Conservation (phyloP, 2,888 invertebrate genomes). For the Leucania comma region DNA sequence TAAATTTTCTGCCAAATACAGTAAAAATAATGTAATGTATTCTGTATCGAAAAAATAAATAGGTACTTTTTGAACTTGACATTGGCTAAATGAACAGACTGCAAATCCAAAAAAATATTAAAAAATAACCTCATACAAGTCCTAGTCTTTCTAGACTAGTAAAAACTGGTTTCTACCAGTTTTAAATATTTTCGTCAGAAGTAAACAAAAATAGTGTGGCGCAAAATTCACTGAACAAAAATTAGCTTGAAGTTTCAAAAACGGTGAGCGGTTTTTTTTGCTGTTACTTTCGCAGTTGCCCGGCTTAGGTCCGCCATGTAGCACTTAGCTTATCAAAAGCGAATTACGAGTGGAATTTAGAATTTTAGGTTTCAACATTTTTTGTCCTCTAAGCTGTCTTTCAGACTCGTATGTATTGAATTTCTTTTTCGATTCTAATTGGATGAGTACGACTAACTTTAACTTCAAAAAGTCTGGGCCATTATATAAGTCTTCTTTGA, state of each 20-base stretch:
- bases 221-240: conserved; percentile 23
- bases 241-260: conserved; percentile 38
- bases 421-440: conserved; percentile 1
- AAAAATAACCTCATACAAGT: background rate
- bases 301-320: conserved; percentile 36
- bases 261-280: conserved; percentile 23
- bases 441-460: background rate
- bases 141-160: too few species aligned
- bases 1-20: too few species aligned
- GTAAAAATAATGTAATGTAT: too few species aligned
- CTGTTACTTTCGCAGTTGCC: conserved; percentile 20
- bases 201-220: conserved; percentile 14
- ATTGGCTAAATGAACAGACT: too few species aligned
- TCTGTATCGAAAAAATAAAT: too few species aligned
- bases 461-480: background rate
- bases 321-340: conserved; percentile 55
- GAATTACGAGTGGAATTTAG: conserved; percentile 38
- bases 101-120: too few species aligned
- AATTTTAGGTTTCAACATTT: conserved; percentile 10
- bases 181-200: conserved; percentile 11
- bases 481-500: background rate
- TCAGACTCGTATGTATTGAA: conserved; percentile 6
- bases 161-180: too few species aligned
- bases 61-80: too few species aligned
- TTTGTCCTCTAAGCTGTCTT: background rate